phyloP scores from a whole-genome alignment of 1,140 invertebrate species.

The Drosophila gunungcola region DNA sequence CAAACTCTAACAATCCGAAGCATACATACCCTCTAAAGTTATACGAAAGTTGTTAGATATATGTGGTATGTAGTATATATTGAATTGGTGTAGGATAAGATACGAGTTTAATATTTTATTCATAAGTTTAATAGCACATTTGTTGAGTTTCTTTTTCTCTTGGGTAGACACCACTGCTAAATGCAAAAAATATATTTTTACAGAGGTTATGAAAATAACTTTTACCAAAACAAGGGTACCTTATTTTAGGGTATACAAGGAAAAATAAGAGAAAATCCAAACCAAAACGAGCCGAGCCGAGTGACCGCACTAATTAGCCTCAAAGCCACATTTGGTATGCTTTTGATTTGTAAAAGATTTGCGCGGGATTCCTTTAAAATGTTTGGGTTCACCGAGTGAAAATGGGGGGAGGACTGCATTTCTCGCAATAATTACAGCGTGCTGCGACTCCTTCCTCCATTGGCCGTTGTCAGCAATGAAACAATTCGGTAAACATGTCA shows the following conservation, averaged over 20 bases:
- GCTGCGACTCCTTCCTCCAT: background rate
- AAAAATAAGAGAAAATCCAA: slow-evolving; percentile 8
- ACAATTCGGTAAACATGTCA: slow-evolving; percentile 80
- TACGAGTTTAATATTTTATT: too few species aligned
- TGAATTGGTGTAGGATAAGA: too few species aligned
- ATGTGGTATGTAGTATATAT: too few species aligned
- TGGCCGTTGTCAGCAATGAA: slow-evolving; percentile 43
- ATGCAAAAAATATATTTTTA: too few species aligned
- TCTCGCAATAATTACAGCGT: slow-evolving; percentile 60
- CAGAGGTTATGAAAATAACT: background rate
- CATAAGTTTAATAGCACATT: too few species aligned
- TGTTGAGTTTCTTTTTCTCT: too few species aligned
- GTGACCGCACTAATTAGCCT: slow-evolving; percentile 81
- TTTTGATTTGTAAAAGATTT: slow-evolving; percentile 83
- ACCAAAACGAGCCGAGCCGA: slow-evolving; percentile 49
- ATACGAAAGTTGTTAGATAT: background rate
- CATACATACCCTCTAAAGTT: background rate
- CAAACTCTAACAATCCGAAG: background rate
- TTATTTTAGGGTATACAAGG: background rate
- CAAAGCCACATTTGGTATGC: slow-evolving; percentile 79
- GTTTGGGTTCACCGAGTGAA: background rate
- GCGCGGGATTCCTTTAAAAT: slow-evolving; percentile 48
- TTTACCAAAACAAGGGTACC: background rate
- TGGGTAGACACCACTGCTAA: too few species aligned
- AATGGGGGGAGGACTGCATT: slow-evolving; percentile 31